Base-by-base conservation (phyloP, 2,797 vertebrate species). In the Myotis vivesi region DNA sequence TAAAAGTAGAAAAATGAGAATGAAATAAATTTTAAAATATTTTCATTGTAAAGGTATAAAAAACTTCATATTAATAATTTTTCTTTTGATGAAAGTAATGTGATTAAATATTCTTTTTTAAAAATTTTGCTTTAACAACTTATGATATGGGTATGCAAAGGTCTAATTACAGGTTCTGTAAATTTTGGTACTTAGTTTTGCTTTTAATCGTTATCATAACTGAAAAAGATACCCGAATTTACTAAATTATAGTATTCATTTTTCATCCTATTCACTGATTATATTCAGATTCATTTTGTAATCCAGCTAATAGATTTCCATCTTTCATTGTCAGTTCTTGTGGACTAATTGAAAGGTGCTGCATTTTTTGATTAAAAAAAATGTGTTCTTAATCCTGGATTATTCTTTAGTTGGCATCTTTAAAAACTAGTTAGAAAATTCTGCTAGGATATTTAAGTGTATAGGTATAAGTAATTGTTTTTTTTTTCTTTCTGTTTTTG, bases 341-440 rank as follows among this genome's bases (percentile, higher is more conserved):
- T 53, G 64, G 23, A 85, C 55, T 85, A 22, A 33, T 64, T 57
- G 62, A 85, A 92, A 82, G 30, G 15, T 72, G 15, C 16, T 94
- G 0, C 25, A 33, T 64, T 82, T 44, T 44, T 44, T 44, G 10
- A 44, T 86, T 92, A 36, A 87, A 49, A 75, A 20, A 87, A 51
- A 59, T 87, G 25, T 6, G 30, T 46, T 89, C 33, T 66, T 84
- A 87, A 91, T 95, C 51, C 22, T 84, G 15, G 22, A 3, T 44
- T 87, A 64, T 57, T 89, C 22, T 81, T 89, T 38, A 59, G 3
- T 44, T 92, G 66, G n/a, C 75, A 80, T 88, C 22, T 91, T 87
- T 87, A 91, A 92, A 83, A 92, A 85, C 81, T 86, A 53, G 22
- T 73, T 94, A 84, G 76, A 93, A 86, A 90, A 66, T 87, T 89